Conservation (phyloP, 2,888 invertebrate species). For the Microdon myrmicae region DNA sequence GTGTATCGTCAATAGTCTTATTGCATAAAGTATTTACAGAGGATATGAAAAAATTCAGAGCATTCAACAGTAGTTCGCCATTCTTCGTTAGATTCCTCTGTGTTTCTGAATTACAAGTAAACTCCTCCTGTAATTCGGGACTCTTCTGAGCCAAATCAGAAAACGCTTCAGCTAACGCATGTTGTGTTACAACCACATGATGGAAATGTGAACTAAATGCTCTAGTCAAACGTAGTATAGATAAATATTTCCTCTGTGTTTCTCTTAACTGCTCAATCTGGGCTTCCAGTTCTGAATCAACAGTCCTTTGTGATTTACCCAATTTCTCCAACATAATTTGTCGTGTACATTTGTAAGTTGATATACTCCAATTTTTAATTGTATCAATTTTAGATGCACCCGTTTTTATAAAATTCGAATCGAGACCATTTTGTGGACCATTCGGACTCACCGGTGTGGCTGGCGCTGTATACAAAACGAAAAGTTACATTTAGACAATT, state of each 20-base stretch:
- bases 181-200: constrained; percentile 86
- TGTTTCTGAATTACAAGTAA: constrained; percentile 94
- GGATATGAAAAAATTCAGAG: constrained; percentile 95
- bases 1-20: constrained; percentile 96
- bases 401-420: constrained; percentile 60
- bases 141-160: constrained; percentile 96
- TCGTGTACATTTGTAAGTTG: constrained; percentile 97
- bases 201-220: constrained; percentile 89
- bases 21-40: constrained; percentile 95
- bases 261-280: constrained; percentile 93
- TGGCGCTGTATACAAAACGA: constrained; percentile 60
- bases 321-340: constrained; percentile 96
- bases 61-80: constrained; percentile 90
- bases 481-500: constrained; percentile 1
- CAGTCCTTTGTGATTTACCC: constrained; percentile 91
- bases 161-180: constrained; percentile 91
- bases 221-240: constrained; percentile 85
- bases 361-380: constrained; percentile 96
- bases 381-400: constrained; percentile 86
- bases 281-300: constrained; percentile 91
- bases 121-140: constrained; percentile 93
- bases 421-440: constrained; percentile 59
- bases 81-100: constrained; percentile 93
- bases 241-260: constrained; percentile 91
- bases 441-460: constrained; percentile 69